Percentiles rank a stretch among this genome's conserved stretches.
phyloP scores from a whole-genome alignment of 2,113 vertebrate genomes.

The Tor tambroides region DNA sequence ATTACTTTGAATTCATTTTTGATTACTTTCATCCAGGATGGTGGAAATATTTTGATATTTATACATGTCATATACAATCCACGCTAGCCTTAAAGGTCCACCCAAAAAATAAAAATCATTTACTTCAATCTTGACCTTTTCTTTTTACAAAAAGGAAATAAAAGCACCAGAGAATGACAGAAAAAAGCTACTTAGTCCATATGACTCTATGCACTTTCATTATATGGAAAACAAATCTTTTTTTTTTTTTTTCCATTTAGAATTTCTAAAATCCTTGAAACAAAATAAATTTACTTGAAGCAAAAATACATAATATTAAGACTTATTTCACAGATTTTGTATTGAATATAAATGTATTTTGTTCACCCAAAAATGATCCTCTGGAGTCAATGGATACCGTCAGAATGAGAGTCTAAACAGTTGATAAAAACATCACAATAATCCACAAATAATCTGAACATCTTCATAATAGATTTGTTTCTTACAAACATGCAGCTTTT shows the following conservation, averaged over 20 bases:
- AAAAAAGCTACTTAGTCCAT: neutral
- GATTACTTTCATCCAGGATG: neutral
- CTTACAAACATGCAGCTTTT: too few species aligned
- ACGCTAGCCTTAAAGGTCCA: neutral
- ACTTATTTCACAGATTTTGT: too few species aligned
- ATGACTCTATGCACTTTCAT: neutral
- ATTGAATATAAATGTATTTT: too few species aligned
- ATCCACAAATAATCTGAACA: too few species aligned
- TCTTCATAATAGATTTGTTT: too few species aligned
- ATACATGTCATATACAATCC: neutral
- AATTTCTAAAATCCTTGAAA: too few species aligned
- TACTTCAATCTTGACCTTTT: neutral
- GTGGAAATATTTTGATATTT: neutral
- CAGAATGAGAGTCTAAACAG: neutral
- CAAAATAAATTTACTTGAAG: too few species aligned
- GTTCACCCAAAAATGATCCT: too few species aligned
- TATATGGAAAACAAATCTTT: neutral
- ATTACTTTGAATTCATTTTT: neutral
- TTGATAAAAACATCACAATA: too few species aligned
- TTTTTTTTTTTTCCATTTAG: too few species aligned
- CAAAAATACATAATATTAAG: too few species aligned
- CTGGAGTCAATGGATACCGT: neutral
- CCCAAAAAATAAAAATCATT: neutral
- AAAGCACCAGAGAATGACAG: neutral
- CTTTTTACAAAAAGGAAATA: neutral